Evolutionary conservation across 1,140 invertebrate species (phyloP), one percentile per base, ranked within the genome.

Genomic region (Aphidius ervi): DNA sequence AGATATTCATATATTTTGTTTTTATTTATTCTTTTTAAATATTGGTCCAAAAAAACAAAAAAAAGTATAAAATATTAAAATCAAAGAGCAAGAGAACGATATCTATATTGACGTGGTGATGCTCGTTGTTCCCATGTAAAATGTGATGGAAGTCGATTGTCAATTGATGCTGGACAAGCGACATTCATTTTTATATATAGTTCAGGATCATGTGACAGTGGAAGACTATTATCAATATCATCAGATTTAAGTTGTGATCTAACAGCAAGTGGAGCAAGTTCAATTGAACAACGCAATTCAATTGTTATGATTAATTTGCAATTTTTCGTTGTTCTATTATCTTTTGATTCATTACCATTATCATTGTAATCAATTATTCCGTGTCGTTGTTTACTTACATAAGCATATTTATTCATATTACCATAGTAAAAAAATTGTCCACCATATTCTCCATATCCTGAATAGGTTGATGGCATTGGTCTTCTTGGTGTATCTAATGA

Each of bases 341-440:
- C 61, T 7, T 69, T 61, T 0, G 53, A 37, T 41, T 69, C 63
- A 5, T 52, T 54, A 9, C 47, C 54, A 37, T 64, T 45, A 10
- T 61, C 63, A 20, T 53, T 48, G 23, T 65, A 56, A 9, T 61
- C 62, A 4, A 60, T 61, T 9, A 64, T 63, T 4, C 43, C 54
- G 42, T 49, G 47, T 37, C 31, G 39, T 43, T 67, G 62, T 42
- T 71, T 75, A n/a, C 56, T 73, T 8, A 75, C 70, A 37, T 73
- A 77, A 2, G 77, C 77, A 45, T 66, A 70, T 46, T 71, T 73
- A 61, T 78, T 80, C 77, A 80, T 79, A 39, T 75, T 75, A 7
- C 78, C 78, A 40, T 80, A 80, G 41, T 74, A 79, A 50, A 73
- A 80, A 53, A 77, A 77, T 16, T 65, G 64, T 1, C 75, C 76